Conservation (phyloP, 2,888 invertebrate genomes). For the Phaonia tiefii region DNA sequence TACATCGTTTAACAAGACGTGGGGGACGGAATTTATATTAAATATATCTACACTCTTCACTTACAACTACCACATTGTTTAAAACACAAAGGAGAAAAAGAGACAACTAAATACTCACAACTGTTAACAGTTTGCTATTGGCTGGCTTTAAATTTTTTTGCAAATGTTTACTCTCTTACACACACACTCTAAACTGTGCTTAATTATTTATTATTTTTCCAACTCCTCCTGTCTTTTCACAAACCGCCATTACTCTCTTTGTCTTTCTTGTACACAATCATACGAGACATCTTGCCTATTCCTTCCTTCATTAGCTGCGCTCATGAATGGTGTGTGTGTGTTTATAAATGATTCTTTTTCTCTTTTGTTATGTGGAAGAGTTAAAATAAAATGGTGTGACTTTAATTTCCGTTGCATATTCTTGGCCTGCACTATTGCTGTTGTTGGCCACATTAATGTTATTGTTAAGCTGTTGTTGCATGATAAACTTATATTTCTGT, state of each 20-base stretch:
- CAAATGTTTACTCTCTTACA: no score
- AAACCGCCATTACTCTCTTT: background rate
- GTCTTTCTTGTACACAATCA: background rate
- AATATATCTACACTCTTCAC: background rate
- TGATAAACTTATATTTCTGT: constrained; percentile 35
- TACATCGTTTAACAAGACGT: background rate
- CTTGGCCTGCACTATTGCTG: constrained; percentile 18
- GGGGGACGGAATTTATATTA: background rate
- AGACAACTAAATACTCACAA: background rate
- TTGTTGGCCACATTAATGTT: constrained; percentile 25
- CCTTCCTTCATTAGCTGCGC: constrained; percentile 49
- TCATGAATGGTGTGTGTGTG: constrained; percentile 23
- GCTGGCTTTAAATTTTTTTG: background rate
- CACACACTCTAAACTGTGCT: no score
- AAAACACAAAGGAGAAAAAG: background rate
- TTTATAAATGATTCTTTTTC: constrained; percentile 69
- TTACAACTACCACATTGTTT: background rate
- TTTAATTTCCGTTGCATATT: constrained; percentile 62
- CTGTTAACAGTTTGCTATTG: background rate
- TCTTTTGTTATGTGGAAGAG: background rate
- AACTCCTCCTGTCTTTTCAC: constrained; percentile 27
- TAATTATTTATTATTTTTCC: constrained; percentile 3
- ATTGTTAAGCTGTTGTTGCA: constrained; percentile 36
- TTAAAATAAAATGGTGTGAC: constrained; percentile 64
- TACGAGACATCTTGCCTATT: constrained; percentile 59